Base-by-base conservation (phyloP, 64 coral and sea anemone species). In the Stichodactyla mertensii region DNA sequence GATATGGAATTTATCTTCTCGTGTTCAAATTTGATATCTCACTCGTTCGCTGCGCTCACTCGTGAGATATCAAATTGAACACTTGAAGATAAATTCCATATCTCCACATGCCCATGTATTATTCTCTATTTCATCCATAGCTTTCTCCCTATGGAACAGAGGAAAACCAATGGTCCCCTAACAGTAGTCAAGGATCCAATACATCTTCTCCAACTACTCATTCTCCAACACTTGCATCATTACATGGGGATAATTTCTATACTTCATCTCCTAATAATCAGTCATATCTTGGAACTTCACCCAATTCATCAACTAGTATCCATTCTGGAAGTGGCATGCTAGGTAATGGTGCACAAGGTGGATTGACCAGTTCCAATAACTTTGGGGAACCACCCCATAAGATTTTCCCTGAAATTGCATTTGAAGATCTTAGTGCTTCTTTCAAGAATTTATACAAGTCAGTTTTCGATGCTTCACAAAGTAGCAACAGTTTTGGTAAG, bases 371-470 rank as follows among this genome's bases (percentile, higher is more conserved):
- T 9, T 89, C 92, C 15, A 86, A 94, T 15, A 89, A 62, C 86
- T 88, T 86, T 88, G 91, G 91, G 16, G 95, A 98, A 88, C 95
- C 95, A 20, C 95, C 95, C 9, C 87, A 91, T 24, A 98, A 98
- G 80, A 93, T 98, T 85, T 91, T 98, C 20, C 83, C 95, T 61
- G 95, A 98, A 66, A 89, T 98, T 58, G 91, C 89, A 61, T 98
- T 98, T 94, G 95, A 98, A 70, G 95, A 98, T 83, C 91, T 98
- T 55, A 98, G 95, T 87, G 95, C 95, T 82, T 98, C 95, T 51
- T 98, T 98, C 80, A 93, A 94, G 87, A 98, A 94, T 89, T 87
- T 98, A 6, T 98, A 98, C 79, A 94, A 94, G 86, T 98, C 95
- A 51, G 92, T 98, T 15, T 98, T 98, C 87, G 95, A 98, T 88